Base-by-base conservation (phyloP, 2,888 invertebrate species). In the Periphyllus acericola region DNA sequence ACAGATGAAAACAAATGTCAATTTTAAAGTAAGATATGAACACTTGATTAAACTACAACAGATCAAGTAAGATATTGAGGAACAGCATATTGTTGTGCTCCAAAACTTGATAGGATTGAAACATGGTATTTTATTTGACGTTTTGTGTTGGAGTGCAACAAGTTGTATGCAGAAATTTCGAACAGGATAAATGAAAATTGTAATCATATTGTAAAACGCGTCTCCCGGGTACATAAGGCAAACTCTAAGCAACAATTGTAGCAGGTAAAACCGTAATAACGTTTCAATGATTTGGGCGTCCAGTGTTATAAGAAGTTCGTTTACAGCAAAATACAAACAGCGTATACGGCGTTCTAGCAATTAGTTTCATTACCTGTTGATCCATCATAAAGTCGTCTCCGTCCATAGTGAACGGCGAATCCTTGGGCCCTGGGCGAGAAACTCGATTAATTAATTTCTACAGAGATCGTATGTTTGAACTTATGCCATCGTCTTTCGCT, bases 331-430 rank as follows among this genome's bases (percentile, higher is more conserved):
- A 52, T 52, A 52, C 52, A 9, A 1, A 60, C 21, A 9, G 52
- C 14, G 9, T 2, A 17, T 60, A 46, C 60, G 60, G 21, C 60
- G 60, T 25, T 21, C 21, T 9, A 40, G 11, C 3, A 21, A 36
- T 36, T 75, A 75, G 8, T 9, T 29, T 8, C 14, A 40, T 72
- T 83, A 83, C 83, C 74, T 83, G 83, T 72, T 83, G 83, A 83
- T 74, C 83, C 29, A n/a, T 74, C 52, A 83, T 17, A 75, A 74
- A 83, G 36, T 83, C 83, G 34, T 83, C 74, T 19, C 74, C 60
- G 83, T 83, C 83, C 83, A 83, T 83, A 19, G 32, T 36, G 83
- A 83, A 75, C 74, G 74, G 60, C 14, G 32, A 3, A 25, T 36
- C 5, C 6, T 66, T 66, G 11, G 19, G 55, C 60, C 14, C 29